A percentile compares a stretch with the other conserved stretches of the same genome.
Evolutionary conservation across 2,797 vertebrate genomes (phyloP).

Genomic region (Lates japonicus): DNA sequence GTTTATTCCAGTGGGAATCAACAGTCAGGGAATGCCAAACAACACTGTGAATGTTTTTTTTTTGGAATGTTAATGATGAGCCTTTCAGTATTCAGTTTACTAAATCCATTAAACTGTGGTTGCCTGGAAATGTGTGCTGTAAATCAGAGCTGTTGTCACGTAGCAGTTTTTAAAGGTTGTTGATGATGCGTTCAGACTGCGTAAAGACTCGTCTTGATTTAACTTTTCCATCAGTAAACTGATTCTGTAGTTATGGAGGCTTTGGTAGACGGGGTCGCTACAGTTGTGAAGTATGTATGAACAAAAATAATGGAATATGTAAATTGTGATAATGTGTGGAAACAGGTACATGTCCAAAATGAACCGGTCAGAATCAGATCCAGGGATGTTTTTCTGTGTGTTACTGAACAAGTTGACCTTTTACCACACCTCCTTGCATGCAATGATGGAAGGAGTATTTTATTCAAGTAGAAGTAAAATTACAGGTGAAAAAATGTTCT

Average conservation of each 20-base stretch:
- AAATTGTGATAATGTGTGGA: no score
- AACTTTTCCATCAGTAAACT: no score
- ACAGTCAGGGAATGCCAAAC: background rate
- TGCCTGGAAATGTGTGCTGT: slow-evolving; percentile 5
- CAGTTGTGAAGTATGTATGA: no score
- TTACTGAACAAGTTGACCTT: no score
- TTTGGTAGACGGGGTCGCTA: background rate
- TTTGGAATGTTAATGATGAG: slow-evolving; percentile 36
- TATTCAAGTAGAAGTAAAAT: no score
- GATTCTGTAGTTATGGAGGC: background rate
- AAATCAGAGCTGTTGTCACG: slow-evolving; percentile 20
- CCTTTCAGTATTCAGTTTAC: slow-evolving; percentile 11
- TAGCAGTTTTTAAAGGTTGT: background rate
- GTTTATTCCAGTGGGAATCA: background rate
- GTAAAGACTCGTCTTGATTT: background rate
- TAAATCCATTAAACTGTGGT: slow-evolving; percentile 33
- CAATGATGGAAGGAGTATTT: no score
- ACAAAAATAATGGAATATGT: no score
- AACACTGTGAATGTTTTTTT: background rate
- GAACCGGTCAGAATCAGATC: background rate
- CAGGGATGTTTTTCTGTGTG: background rate
- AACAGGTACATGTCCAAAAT: background rate
- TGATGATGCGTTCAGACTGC: background rate
- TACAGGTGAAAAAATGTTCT: no score
- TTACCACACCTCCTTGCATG: no score